Evolutionary conservation across 2,888 invertebrate species (phyloP).

Genomic region (Tolmerus cingulatus): DNA sequence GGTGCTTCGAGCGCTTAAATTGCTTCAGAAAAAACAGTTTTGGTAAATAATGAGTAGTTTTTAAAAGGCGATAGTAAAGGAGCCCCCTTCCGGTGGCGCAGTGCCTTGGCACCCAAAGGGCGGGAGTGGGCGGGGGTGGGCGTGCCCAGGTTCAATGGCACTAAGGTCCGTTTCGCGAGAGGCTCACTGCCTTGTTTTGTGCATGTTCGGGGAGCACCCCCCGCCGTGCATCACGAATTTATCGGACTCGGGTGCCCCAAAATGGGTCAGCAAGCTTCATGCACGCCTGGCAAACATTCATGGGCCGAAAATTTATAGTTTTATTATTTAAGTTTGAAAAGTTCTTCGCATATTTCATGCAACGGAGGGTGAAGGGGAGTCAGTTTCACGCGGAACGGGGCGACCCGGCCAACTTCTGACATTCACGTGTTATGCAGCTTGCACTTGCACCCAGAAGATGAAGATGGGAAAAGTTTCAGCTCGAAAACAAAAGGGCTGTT

Average conservation of each 20-base stretch:
- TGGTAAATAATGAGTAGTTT: constrained; percentile 31
- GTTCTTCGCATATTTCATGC: constrained; percentile 26
- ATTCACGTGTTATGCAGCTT: background rate
- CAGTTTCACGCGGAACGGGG: background rate
- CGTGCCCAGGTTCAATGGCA: background rate
- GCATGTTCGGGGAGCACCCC: background rate
- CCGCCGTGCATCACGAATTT: constrained; percentile 9
- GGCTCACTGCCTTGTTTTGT: background rate
- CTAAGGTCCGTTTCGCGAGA: background rate
- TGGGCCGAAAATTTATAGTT: constrained; percentile 25
- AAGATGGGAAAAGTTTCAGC: constrained; percentile 13
- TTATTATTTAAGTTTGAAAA: constrained; percentile 38
- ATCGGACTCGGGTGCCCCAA: background rate
- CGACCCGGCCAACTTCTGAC: background rate
- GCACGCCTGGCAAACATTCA: constrained; percentile 12
- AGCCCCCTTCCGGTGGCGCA: background rate
- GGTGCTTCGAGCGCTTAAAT: background rate
- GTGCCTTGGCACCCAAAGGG: background rate
- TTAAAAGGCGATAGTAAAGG: background rate
- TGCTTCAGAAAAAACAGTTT: background rate
- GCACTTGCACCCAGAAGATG: background rate
- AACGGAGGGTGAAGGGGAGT: background rate
- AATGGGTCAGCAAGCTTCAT: constrained; percentile 29
- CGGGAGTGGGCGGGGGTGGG: background rate
- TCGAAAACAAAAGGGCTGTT: background rate